A percentile compares a stretch with the other conserved stretches of the same genome.
Evolutionary conservation across 2,113 vertebrate genomes (phyloP).

Genomic region (Copsychus sechellarum): DNA sequence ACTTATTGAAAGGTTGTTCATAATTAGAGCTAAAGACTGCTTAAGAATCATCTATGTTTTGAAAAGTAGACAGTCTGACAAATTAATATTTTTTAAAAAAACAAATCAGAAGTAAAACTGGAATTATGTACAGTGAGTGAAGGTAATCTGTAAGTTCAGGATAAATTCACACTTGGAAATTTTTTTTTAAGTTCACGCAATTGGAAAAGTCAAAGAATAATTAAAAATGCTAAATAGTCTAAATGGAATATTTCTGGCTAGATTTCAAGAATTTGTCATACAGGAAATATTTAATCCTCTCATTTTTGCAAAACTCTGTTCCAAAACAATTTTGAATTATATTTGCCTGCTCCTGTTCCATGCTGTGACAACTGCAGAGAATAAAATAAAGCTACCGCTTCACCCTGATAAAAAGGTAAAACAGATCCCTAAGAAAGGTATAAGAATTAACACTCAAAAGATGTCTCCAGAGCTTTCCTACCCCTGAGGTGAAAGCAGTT

Average conservation of each 20-base stretch:
- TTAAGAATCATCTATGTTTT: background rate
- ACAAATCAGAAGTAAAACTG: background rate
- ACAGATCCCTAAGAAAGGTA: background rate
- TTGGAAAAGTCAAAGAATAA: background rate
- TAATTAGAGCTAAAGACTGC: background rate
- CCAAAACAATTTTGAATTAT: background rate
- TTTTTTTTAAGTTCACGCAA: background rate
- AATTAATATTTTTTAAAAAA: background rate
- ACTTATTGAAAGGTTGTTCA: background rate
- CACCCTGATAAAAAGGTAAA: background rate
- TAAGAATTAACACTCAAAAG: background rate
- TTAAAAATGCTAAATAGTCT: background rate
- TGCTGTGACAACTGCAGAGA: background rate
- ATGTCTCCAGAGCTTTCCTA: background rate
- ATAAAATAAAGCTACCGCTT: background rate
- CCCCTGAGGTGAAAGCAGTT: background rate
- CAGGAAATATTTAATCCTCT: background rate
- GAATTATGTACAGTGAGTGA: background rate
- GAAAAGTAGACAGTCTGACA: background rate
- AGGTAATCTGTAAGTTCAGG: background rate
- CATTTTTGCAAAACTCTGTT: background rate
- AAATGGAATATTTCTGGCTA: background rate
- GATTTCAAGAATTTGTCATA: background rate
- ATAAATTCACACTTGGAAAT: background rate
- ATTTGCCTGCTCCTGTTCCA: background rate